Base-by-base conservation (phyloP, 2,888 invertebrate genomes). In the Tenthredo notha region DNA sequence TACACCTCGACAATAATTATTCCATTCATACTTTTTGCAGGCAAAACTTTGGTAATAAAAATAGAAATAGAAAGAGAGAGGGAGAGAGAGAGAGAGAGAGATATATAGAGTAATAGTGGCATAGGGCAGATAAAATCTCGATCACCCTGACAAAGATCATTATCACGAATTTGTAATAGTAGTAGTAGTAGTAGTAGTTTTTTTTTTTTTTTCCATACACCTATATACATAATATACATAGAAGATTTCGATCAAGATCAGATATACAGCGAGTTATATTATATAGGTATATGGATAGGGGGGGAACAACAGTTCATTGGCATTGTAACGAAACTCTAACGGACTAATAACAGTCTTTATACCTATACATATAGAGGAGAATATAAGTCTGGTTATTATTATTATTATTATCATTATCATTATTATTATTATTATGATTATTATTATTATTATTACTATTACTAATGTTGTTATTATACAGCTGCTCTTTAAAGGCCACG, bases 91-190 rank as follows among this genome's bases (percentile, higher is more conserved):
- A 40, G 3, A 74, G 10, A 43, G 21, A 21, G 2, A 43, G 43
- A 74, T 1, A 21, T n/a, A 37, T n/a, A n/a, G 12, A 21, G 74
- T 15, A 33, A 67, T 33, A 67, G 67, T 21, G 74, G 40, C 2
- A 37, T 37, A 43, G 25, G n/a, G 74, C 5, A 12, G 74, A 74
- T 74, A 74, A 74, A 74, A 74, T 74, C 74, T 74, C 74, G 29
- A 25, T 74, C 43, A 74, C 74, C 21, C 29, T 21, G 74, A 77
- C 77, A 50, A 86, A 90, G 92, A 92, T 91, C 85, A 86, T 85
- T 90, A 91, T 92, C 92, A 85, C 54, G 87, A 88, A 90, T 90
- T 86, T 87, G 88, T 90, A 37, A 10, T n/a, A 91, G 77, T 54
- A 54, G 54, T 72, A 50, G 50, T 50, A 37, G 7, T 37, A 37